phyloP scores from a whole-genome alignment of 2,888 invertebrate species.

The Muschampia plurimacula region DNA sequence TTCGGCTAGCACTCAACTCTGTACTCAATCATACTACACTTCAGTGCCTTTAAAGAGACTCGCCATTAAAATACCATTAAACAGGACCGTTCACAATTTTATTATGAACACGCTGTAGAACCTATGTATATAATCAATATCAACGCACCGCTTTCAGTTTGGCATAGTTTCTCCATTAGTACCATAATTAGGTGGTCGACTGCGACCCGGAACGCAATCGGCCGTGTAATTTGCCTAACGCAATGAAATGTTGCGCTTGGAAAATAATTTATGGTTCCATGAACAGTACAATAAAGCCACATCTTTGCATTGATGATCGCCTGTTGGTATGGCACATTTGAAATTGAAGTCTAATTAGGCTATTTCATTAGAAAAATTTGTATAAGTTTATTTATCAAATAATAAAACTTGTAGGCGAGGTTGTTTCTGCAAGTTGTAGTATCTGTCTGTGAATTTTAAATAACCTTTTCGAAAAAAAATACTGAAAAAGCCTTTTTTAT shows the following conservation, averaged over 20 bases:
- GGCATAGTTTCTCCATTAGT: constrained; percentile 33
- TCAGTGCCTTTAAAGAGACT: background rate
- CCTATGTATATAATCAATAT: constrained; percentile 2
- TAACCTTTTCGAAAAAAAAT: no score
- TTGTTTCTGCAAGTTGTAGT: no score
- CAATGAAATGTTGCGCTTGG: constrained; percentile 32
- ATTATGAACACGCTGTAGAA: background rate
- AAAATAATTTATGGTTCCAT: constrained; percentile 35
- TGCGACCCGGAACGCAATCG: constrained; percentile 30
- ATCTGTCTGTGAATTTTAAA: no score
- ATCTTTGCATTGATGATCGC: constrained; percentile 7
- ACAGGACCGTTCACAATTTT: background rate
- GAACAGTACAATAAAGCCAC: constrained; percentile 14
- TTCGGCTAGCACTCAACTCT: no score
- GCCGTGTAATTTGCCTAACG: constrained; percentile 31
- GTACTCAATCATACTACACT: background rate
- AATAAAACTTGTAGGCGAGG: no score
- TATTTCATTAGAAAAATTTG: no score
- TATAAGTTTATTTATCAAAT: no score
- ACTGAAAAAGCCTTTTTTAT: no score
- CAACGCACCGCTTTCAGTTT: constrained; percentile 12
- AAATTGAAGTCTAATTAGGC: background rate
- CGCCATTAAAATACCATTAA: background rate
- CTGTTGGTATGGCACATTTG: background rate
- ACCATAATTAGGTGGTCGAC: constrained; percentile 38